Evolutionary conservation across 2,113 vertebrate species (phyloP), one percentile per base, ranked within the genome.

Genomic region (Salvelinus sp.): DNA sequence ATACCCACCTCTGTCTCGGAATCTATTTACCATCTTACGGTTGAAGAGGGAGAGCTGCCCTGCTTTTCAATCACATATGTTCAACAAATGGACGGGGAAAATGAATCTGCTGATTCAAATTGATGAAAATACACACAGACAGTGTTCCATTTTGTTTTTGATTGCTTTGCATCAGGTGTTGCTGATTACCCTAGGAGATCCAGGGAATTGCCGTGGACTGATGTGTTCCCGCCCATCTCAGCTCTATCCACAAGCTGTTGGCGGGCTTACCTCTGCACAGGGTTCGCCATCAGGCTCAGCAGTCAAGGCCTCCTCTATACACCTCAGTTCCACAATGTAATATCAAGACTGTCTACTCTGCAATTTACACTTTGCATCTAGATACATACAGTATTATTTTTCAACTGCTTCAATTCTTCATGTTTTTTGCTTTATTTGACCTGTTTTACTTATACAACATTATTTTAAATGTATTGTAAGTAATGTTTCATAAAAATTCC

Each of bases 161-260:
- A 85, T 77, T 85, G 78, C 74, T 81, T 76, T 76, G 72, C 71
- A 80, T 80, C 78, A 80, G 80, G 72, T 74, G 74, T 74, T 30
- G n/a, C 73, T 77, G 76, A 87, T 82, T 85, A 73, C 69, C 69
- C 72, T 66, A 23, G 23, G 30, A 73, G 74, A 71, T 77, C 68
- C 48, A 54, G 14, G 50, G 76, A 84, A 44, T 70, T n/a, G 48
- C 50, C 10, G 47, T 54, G 44, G 33, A 72, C 47, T 69, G 38
- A 75, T 60, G 20, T 67, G 71, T 47, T 69, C 65, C 50, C 27
- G 67, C 69, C 48, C n/a, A 22, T 57, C 14, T 44, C 28, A 30
- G 62, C n/a, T 25, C 30, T 62, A 50, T 48, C 20, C 73, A 78
- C 77, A 65, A 78, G 71, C 63, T 70, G 57, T 44, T 44, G 38